phyloP scores from a whole-genome alignment of 2,888 invertebrate species.

The Elegia similella region DNA sequence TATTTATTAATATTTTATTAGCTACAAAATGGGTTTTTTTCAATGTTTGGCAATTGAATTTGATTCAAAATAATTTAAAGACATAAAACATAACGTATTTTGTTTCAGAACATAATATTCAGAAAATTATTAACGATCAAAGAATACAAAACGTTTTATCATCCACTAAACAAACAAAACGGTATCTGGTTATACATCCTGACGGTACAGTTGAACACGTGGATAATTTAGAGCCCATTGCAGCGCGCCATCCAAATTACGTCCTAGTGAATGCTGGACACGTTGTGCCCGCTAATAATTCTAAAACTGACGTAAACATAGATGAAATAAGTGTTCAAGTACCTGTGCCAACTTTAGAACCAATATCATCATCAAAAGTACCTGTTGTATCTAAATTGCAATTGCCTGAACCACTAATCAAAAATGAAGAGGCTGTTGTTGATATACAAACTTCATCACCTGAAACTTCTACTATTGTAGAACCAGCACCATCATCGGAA shows the following conservation, averaged over 20 bases:
- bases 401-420: not conserved
- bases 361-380: not conserved
- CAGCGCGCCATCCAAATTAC: slow-evolving; percentile 36
- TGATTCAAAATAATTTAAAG: no score
- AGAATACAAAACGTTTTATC: slow-evolving; percentile 27
- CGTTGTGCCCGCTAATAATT: slow-evolving; percentile 3
- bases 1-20: no score
- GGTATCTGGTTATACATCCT: slow-evolving; percentile 43
- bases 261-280: slow-evolving; percentile 31
- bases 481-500: not conserved
- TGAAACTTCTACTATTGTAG: not conserved
- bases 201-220: slow-evolving; percentile 47
- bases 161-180: slow-evolving; percentile 32
- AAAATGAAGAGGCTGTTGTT: not conserved
- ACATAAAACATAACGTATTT: not conserved
- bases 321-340: not conserved
- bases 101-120: slow-evolving; percentile 19
- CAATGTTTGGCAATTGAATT: no score
- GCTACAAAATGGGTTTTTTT: no score
- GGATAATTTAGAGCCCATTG: slow-evolving; percentile 37
- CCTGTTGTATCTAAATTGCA: not conserved
- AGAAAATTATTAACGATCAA: slow-evolving; percentile 13
- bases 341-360: not conserved
- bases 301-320: not conserved
- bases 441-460: not conserved